A percentile compares a stretch with the other conserved stretches of the same genome.
phyloP scores from a whole-genome alignment of 2,797 vertebrate genomes.

The Alosa sapidissima region DNA sequence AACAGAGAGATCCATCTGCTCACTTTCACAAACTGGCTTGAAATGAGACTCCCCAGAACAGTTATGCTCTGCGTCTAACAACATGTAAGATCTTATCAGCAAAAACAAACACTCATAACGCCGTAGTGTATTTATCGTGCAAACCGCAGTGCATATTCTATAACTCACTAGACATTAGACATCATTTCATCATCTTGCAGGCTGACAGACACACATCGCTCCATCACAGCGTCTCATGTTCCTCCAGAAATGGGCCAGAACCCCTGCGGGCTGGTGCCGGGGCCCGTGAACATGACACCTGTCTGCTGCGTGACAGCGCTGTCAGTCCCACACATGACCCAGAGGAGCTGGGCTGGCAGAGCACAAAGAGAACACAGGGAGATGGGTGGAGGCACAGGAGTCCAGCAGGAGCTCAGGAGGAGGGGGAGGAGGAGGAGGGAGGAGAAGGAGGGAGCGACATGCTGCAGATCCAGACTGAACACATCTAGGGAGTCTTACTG shows the following conservation, averaged over 20 bases:
- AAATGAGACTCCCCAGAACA: background rate
- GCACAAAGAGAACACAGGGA: background rate
- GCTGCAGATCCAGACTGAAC: background rate
- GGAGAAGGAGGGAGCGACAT: background rate
- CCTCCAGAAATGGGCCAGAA: background rate
- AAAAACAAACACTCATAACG: background rate
- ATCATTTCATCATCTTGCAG: background rate
- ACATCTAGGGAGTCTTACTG: background rate
- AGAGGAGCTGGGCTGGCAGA: background rate
- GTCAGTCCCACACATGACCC: background rate
- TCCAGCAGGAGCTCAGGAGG: background rate
- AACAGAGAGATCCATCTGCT: background rate
- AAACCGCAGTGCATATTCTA: background rate
- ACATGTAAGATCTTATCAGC: background rate
- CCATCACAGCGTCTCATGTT: background rate
- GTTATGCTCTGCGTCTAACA: background rate
- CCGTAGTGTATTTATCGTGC: too few relatives aligned
- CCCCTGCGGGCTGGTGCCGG: background rate
- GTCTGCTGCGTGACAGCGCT: background rate
- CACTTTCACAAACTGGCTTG: background rate
- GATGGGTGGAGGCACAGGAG: background rate
- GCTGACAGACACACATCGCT: background rate
- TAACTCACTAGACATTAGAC: background rate
- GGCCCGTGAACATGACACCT: constrained; percentile 7
- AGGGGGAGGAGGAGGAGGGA: background rate